Conservation (phyloP, 2,113 vertebrate species). For the Antechinus stuartii region DNA sequence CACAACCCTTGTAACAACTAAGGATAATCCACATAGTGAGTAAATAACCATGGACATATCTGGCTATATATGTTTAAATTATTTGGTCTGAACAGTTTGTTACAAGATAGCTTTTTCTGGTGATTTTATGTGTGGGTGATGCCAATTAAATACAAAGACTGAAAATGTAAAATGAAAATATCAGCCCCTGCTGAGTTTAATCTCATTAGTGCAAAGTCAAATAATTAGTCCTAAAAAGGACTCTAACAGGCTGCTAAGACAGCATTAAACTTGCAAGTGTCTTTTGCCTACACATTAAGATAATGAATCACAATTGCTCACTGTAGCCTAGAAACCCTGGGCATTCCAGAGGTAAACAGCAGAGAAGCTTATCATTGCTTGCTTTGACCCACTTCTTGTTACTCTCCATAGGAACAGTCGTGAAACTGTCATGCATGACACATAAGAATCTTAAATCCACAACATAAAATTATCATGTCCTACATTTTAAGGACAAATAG, state of each 20-base stretch:
- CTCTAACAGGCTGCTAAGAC: constrained; percentile 55
- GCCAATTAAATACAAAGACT: constrained; percentile 76
- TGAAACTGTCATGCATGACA: background rate
- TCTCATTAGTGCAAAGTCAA: constrained; percentile 77
- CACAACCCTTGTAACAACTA: background rate
- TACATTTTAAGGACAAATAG: constrained; percentile 29
- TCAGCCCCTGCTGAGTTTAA: constrained; percentile 74
- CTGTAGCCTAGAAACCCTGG: background rate
- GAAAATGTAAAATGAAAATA: constrained; percentile 77
- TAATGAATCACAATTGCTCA: constrained; percentile 39
- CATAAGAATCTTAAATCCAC: constrained; percentile 14
- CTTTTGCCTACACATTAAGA: constrained; percentile 13
- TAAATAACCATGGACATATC: constrained; percentile 75
- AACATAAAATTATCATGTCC: constrained; percentile 8
- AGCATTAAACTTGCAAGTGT: constrained; percentile 39
- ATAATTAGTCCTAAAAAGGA: constrained; percentile 66
- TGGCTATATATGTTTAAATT: constrained; percentile 68
- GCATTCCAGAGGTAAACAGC: constrained; percentile 12
- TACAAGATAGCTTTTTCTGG: constrained; percentile 60
- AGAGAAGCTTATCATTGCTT: background rate
- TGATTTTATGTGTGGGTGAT: constrained; percentile 69
- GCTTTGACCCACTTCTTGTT: background rate
- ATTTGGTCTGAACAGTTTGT: constrained; percentile 75
- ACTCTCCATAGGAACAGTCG: constrained; percentile 19
- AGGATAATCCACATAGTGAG: background rate